Evolutionary conservation across 2,888 invertebrate genomes (phyloP).

Genomic region (Hemistola chrysoprasaria): DNA sequence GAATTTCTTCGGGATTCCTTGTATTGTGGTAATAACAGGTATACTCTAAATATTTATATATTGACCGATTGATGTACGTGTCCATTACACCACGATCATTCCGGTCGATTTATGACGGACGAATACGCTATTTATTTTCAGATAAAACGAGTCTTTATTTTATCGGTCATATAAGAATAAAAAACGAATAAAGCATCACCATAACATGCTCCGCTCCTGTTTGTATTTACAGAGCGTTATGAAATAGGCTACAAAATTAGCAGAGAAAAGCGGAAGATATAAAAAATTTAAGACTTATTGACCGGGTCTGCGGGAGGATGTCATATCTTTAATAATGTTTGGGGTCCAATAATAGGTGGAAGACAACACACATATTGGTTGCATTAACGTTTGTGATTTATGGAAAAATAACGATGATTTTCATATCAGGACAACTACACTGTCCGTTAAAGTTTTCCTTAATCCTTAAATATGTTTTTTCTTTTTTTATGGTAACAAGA

Average conservation of each 20-base stretch:
- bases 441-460: no score
- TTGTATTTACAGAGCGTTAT: conserved; percentile 11
- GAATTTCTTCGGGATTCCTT: no score
- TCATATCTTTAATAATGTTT: conserved; percentile 14
- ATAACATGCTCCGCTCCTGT: conserved; percentile 12
- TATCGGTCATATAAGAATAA: conserved; percentile 21
- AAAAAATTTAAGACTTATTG: conserved; percentile 22
- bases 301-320: conserved; percentile 23
- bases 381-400: conserved; percentile 10
- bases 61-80: conserved; percentile 21
- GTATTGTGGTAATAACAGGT: conserved; percentile 12
- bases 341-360: conserved; percentile 18
- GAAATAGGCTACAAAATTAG: conserved; percentile 15
- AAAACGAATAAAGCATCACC: conserved; percentile 13
- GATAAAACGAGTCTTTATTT: conserved; percentile 26
- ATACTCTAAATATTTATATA: conserved; percentile 29
- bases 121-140: conserved; percentile 22
- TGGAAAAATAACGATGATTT: no score
- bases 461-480: no score
- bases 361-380: conserved; percentile 21
- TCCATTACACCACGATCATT: conserved; percentile 24
- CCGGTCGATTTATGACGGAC: conserved; percentile 23
- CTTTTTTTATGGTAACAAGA: no score
- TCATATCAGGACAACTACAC: no score
- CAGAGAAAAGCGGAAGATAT: conserved; percentile 24